Evolutionary conservation across 2,113 vertebrate species (phyloP), one percentile per base, ranked within the genome.

Genomic region (Saguinus imperator): DNA sequence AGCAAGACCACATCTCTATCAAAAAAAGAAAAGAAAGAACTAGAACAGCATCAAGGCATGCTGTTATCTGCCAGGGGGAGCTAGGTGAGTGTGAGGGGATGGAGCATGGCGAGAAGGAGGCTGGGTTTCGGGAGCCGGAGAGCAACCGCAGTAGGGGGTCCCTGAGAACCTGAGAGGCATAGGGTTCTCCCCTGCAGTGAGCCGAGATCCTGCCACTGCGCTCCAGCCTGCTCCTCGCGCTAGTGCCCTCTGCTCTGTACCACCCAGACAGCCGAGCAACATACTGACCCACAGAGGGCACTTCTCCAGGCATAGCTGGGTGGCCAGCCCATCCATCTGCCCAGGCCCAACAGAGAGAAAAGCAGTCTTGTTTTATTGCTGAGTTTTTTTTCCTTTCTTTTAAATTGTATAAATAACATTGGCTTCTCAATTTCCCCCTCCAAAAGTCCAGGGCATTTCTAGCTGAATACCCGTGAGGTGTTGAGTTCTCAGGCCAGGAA

Each of bases 1-100:
- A 64, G 27, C 61, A 64, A 64, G 61, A 64, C 61, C 27, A 5
- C 61, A 64, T 64, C 12, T 64, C 27, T 64, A 64, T 64, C 12
- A 29, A 29, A 29, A 29, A 29, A 29, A 58, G 23, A 4, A 61
- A 5, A 27, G 1, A 27, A 61, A 61, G 10, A 61, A 29, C 11
- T 6, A 13, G 61, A 64, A 64, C 12, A 64, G 61, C 61, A 29
- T 64, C 27, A 64, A 64, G 61, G 61, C 61, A 14, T 64, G 61
- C 99, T 0, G 99, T 99, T 95, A 99, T 99, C 86, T 99, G 99
- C 95, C 99, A 99, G 95, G 99, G 99, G 61, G 99, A 99, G 45
- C 99, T 99, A 8, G 99, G 99, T 99, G 87, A 97, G 98, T 92
- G 61, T 17, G 55, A 4, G n/a, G 5, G 20, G 45, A 29, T 0